Conservation (phyloP, 2,797 vertebrate species). For the Mus minutoides region DNA sequence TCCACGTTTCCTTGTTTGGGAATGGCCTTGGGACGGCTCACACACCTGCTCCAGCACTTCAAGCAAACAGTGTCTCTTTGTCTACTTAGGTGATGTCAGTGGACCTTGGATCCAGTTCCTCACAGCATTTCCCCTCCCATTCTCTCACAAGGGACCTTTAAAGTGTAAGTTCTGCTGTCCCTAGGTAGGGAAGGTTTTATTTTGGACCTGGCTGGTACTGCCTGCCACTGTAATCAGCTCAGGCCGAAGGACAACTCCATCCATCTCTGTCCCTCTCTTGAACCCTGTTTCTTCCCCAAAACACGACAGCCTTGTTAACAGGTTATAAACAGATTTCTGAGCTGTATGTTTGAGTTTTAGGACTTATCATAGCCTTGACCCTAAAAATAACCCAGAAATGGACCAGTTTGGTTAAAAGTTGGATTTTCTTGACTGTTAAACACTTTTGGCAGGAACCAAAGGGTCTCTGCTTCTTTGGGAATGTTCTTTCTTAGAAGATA, state of each 20-base stretch:
- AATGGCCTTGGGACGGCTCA: background rate
- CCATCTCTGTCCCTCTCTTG: background rate
- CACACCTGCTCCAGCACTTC: background rate
- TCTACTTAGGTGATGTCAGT: background rate
- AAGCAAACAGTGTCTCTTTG: background rate
- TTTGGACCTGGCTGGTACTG: background rate
- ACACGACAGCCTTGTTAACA: background rate
- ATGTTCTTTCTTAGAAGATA: background rate
- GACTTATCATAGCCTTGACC: background rate
- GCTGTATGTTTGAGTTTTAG: accelerated
- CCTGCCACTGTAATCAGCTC: background rate
- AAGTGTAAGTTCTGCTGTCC: no score
- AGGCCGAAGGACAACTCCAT: background rate
- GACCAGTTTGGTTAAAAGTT: background rate
- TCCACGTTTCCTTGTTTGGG: background rate
- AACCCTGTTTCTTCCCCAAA: background rate
- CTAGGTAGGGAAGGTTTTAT: background rate
- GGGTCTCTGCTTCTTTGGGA: background rate
- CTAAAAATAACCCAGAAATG: background rate
- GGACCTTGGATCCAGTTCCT: background rate
- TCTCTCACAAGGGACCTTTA: background rate
- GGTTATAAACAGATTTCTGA: background rate
- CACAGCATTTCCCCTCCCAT: background rate
- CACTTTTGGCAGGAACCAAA: background rate
- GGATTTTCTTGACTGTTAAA: accelerated